Conservation (phyloP, 2,113 vertebrate species). For the Andinoacara biseriatus region DNA sequence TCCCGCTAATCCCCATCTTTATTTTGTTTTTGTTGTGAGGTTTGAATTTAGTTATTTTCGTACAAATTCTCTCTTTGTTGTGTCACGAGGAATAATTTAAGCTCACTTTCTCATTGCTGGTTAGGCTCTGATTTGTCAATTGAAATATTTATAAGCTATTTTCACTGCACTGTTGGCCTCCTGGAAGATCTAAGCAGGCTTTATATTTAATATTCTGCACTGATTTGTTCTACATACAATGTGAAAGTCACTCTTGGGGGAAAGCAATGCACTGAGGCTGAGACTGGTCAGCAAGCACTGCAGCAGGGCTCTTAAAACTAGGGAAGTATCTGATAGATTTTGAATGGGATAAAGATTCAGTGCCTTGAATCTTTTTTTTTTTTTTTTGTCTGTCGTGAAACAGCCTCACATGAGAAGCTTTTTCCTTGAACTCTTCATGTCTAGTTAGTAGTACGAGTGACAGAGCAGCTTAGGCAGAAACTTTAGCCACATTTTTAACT, state of each 20-base stretch:
- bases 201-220: constrained; percentile 9
- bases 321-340: not conserved
- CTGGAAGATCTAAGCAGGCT: constrained; percentile 7
- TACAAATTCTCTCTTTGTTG: constrained; percentile 1
- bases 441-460: not conserved
- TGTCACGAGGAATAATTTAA: not conserved
- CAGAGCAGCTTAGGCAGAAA: not conserved
- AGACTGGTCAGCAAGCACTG: not conserved
- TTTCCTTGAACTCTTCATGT: not conserved
- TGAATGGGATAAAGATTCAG: not conserved
- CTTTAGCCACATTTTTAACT: not conserved
- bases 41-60: not conserved
- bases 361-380: not conserved
- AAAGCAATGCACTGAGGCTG: not conserved
- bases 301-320: not conserved
- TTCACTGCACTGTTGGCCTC: not conserved
- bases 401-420: not conserved
- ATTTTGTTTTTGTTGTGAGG: constrained; percentile 6
- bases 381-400: not conserved
- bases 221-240: constrained; percentile 13
- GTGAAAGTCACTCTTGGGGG: not conserved
- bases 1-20: constrained; percentile 13
- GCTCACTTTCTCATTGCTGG: not conserved
- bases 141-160: constrained; percentile 13
- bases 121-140: not conserved